Percentiles rank a stretch among this genome's conserved stretches.
Conservation (phyloP, 2,113 vertebrate species). For the Ploceus nigricollis region DNA sequence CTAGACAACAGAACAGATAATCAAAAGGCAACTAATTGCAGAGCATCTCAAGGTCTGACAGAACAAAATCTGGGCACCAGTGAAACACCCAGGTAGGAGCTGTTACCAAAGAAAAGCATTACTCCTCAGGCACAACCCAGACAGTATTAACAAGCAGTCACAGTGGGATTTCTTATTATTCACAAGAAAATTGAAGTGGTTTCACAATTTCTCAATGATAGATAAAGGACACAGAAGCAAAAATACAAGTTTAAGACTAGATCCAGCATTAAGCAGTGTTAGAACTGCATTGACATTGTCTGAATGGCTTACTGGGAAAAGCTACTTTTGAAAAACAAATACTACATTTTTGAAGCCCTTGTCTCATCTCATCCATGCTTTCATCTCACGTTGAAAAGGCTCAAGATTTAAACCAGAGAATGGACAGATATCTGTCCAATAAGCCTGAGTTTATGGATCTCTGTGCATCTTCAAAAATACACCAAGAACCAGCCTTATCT, state of each 20-base stretch:
- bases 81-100: not conserved
- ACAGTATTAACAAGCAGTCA: not conserved
- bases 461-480: not conserved
- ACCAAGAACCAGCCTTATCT: not conserved
- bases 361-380: not conserved
- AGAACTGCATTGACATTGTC: fast-evolving
- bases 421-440: not conserved
- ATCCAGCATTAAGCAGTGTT: not conserved
- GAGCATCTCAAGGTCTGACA: not conserved
- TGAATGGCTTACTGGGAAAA: not conserved
- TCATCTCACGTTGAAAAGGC: not conserved
- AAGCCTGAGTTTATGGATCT: not conserved
- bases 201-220: not conserved
- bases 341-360: not conserved
- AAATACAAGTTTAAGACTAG: not conserved
- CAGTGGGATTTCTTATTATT: not conserved
- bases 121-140: not conserved
- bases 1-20: not conserved
- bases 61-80: not conserved
- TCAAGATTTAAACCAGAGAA: not conserved
- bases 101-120: not conserved
- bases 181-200: not conserved
- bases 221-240: not conserved
- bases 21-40: not conserved
- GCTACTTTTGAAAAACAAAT: not conserved